Percentiles rank a stretch among this genome's conserved stretches.
These are phyloP conservation scores for Maccullochella peelii DNA, from an alignment of 2,113 vertebrate species.

Conservation along the genomic window DNA sequence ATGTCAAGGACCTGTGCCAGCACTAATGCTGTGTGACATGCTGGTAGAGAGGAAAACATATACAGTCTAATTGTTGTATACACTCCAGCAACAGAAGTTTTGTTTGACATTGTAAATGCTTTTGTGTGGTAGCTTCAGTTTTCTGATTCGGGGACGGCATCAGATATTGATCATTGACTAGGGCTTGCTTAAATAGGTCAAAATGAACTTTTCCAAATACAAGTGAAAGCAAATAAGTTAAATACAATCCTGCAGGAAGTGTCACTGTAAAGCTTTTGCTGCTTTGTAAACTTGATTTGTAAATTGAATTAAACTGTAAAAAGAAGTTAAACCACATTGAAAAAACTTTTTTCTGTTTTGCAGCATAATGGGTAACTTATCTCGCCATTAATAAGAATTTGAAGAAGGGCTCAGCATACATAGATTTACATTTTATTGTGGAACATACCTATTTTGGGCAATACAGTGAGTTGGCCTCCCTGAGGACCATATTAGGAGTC, in stretches of 20 bases:
- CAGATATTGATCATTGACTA: background rate
- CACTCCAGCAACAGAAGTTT: background rate
- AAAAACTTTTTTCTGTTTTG: constrained; percentile 7
- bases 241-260: background rate
- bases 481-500: constrained; percentile 63
- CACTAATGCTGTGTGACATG: background rate
- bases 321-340: background rate
- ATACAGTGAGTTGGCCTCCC: constrained; percentile 7
- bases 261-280: background rate
- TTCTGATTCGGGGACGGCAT: background rate
- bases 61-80: background rate
- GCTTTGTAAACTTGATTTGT: constrained; percentile 2
- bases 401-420: constrained; percentile 7
- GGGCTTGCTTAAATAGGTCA: background rate
- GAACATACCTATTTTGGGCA: constrained; percentile 53
- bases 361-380: background rate
- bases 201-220: background rate
- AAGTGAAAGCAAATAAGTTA: background rate
- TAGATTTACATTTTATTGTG: constrained; percentile 3
- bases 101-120: background rate
- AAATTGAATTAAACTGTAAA: background rate
- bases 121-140: background rate
- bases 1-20: constrained; percentile 15
- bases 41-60: constrained; percentile 14
- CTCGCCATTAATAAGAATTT: background rate